phyloP scores from a whole-genome alignment of 2,113 vertebrate species.

The Grantiella picta region DNA sequence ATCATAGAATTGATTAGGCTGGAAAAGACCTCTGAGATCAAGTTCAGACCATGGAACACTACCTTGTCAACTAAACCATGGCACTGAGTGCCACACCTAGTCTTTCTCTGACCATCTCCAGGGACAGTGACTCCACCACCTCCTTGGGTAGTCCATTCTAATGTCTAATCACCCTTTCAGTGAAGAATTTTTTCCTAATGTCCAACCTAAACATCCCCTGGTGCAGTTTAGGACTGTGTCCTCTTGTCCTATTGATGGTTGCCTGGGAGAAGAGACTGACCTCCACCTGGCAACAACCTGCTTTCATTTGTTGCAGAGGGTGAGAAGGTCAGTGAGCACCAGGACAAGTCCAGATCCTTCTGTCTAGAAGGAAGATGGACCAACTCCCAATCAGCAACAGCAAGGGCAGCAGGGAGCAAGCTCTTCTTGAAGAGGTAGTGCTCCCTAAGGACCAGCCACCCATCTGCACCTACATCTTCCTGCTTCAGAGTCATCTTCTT shows the following conservation, averaged over 20 bases:
- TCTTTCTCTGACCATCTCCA: background rate
- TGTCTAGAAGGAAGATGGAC: background rate
- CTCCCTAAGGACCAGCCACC: background rate
- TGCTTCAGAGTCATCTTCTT: background rate
- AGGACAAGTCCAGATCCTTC: background rate
- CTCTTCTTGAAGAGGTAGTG: background rate
- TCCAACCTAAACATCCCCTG: background rate
- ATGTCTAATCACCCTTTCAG: background rate
- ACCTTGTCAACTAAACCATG: background rate
- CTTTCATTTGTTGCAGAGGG: background rate
- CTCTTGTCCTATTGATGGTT: accelerated
- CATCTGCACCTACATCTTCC: background rate
- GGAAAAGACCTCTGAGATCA: background rate
- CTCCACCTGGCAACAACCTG: background rate
- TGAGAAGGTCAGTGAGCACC: background rate
- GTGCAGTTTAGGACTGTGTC: accelerated
- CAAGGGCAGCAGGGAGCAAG: background rate
- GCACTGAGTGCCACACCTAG: background rate
- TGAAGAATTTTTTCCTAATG: background rate
- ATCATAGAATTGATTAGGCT: background rate
- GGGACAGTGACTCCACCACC: background rate
- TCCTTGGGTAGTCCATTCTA: background rate
- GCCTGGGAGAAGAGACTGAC: too few species aligned
- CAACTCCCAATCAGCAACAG: background rate
- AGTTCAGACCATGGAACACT: background rate